phyloP scores from a whole-genome alignment of 2,797 vertebrate genomes.

The Enteromius viviparus region DNA sequence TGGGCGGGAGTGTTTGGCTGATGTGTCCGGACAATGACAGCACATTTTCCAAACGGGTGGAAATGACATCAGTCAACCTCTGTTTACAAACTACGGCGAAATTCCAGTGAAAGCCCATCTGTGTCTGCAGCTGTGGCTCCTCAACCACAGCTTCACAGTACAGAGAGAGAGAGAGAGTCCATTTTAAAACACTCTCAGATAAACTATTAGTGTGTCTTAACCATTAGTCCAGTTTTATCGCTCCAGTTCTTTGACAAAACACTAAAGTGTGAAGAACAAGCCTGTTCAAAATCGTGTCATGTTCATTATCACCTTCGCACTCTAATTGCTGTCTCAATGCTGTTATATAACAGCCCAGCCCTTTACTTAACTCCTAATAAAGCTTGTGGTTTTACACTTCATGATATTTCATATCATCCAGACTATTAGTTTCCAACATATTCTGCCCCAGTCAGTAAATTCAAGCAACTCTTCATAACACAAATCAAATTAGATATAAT shows the following conservation, averaged over 20 bases:
- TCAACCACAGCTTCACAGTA: conserved; percentile 56
- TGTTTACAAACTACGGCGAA: conserved; percentile 70
- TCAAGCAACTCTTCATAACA: neutral
- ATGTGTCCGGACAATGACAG: conserved; percentile 81
- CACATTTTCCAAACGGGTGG: conserved; percentile 82
- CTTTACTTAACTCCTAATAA: neutral
- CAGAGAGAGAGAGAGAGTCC: conserved; percentile 40
- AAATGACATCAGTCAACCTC: conserved; percentile 84
- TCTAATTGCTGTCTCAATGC: neutral
- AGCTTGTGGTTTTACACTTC: conserved; percentile 14
- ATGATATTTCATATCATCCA: conserved; percentile 1
- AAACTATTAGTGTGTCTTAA: conserved; percentile 16
- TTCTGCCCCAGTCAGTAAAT: neutral
- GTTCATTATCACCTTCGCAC: conserved; percentile 10
- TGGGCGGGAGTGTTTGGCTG: conserved; percentile 72
- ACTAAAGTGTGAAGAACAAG: neutral
- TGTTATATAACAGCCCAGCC: conserved; percentile 17
- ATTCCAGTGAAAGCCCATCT: conserved; percentile 72
- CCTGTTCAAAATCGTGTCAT: conserved; percentile 5
- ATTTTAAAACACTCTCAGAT: conserved; percentile 30
- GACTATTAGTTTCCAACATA: neutral
- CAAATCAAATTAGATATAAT: neutral
- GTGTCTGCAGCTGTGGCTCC: conserved; percentile 70
- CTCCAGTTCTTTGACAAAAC: neutral
- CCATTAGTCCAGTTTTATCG: neutral